Base-by-base conservation (phyloP, 1,140 invertebrate species). In the Drosophila busckii region DNA sequence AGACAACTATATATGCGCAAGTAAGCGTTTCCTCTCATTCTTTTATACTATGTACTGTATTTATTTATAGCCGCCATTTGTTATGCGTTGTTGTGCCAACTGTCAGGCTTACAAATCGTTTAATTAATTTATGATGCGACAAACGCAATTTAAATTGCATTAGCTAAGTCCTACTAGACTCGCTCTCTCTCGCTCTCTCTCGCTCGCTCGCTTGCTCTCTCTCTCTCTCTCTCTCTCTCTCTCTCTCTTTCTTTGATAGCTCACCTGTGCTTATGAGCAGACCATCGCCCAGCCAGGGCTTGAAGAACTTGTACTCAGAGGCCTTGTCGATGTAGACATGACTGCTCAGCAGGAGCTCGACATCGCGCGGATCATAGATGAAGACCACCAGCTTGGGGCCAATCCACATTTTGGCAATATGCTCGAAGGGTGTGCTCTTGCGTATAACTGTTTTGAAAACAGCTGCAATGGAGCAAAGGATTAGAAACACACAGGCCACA, bases 301-400 rank as follows among this genome's bases (percentile, higher is more conserved):
- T 89, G 86, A 93, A 93, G 87, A 93, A 92, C 59, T 89, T 89
- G 84, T 93, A 93, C 62, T 93, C 93, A 8, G 89, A 85, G 4
- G 92, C 91, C 86, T 93, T 93, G 85, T 93, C 92, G 32, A 93
- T 92, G 85, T 93, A 92, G 3, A 93, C 92, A 54, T 93, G 91
- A 65, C 93, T 94, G 68, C 92, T 92, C 0, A 93, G 88, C 42
- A 94, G 91, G 5, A 94, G 87, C 75, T 94, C 93, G 8, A 93
- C 91, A 64, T 94, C 93, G 12, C 91, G 89, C 12, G 93, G 93
- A 70, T 94, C 92, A 9, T 90, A 89, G 35, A 94, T 84, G 87
- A 94, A 94, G 4, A 94, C 88, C 2, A 93, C 28, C 15, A 94
- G 88, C 73, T 93, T 91, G 1, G 93, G 93, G 2, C 93, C 93